Evolutionary conservation across 2,888 invertebrate genomes (phyloP).

Genomic region (Drosophila planitibia): DNA sequence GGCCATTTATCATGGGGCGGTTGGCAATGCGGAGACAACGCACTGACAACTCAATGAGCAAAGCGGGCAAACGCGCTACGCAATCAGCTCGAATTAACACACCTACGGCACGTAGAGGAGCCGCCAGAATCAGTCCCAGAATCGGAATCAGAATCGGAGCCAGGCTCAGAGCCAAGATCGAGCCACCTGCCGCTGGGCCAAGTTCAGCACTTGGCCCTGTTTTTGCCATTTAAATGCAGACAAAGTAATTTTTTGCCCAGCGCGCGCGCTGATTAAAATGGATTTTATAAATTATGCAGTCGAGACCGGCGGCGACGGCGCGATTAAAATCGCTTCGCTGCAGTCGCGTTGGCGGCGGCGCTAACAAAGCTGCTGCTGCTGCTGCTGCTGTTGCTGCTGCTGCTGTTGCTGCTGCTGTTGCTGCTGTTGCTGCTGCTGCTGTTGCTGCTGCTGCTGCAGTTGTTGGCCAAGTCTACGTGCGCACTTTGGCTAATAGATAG

Average conservation of each 20-base stretch:
- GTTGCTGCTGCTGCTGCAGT: constrained; percentile 25
- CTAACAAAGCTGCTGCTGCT: constrained; percentile 46
- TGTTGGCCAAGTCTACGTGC: constrained; percentile 45
- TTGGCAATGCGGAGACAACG: constrained; percentile 63
- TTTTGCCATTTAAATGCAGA: constrained; percentile 82
- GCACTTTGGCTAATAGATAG: constrained; percentile 82
- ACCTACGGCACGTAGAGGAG: constrained; percentile 70
- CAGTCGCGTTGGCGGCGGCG: constrained; percentile 70
- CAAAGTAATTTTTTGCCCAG: constrained; percentile 81
- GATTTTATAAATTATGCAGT: constrained; percentile 82
- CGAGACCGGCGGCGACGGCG: constrained; percentile 49
- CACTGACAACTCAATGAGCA: constrained; percentile 82
- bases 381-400: constrained; percentile 3
- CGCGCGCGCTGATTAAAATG: constrained; percentile 77
- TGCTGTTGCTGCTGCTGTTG: constrained; percentile 3
- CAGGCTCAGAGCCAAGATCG: constrained; percentile 1
- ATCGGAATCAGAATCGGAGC: constrained; percentile 8
- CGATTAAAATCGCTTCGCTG: constrained; percentile 75
- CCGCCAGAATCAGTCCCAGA: neutral
- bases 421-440: constrained; percentile 25
- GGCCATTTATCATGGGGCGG: constrained; percentile 75
- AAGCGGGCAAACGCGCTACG: constrained; percentile 49
- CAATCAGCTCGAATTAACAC: constrained; percentile 74
- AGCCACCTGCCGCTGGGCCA: constrained; percentile 76
- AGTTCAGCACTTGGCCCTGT: constrained; percentile 66